phyloP scores from a whole-genome alignment of 1,140 invertebrate species.

The Apocrypta bakeri region DNA sequence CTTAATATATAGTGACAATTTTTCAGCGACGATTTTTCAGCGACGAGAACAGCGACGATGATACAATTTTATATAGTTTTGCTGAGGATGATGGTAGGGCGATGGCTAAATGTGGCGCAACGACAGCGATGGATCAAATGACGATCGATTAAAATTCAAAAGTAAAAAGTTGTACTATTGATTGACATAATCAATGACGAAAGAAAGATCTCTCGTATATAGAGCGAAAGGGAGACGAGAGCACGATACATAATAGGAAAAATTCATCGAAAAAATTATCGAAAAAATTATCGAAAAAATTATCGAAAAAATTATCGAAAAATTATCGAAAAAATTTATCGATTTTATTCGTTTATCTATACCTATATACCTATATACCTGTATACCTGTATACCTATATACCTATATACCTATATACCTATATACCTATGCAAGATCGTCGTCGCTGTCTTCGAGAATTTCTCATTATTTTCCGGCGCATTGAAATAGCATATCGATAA shows the following conservation, averaged over 20 bases:
- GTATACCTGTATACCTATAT: too few species aligned
- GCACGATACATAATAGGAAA: not conserved
- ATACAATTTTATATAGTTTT: slow-evolving; percentile 57
- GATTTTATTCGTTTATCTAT: too few species aligned
- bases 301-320: too few species aligned
- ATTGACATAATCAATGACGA: too few species aligned
- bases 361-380: too few species aligned
- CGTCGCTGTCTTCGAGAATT: slow-evolving; percentile 58
- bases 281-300: too few species aligned
- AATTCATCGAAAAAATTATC: too few species aligned
- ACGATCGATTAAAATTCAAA: slow-evolving; percentile 42
- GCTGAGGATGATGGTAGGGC: slow-evolving; percentile 44
- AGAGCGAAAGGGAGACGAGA: not conserved
- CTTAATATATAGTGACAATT: slow-evolving; percentile 65
- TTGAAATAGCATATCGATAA: slow-evolving; percentile 57
- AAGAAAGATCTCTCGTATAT: slow-evolving; percentile 28
- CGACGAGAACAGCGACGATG: slow-evolving; percentile 59
- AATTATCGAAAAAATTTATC: too few species aligned
- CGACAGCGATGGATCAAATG: slow-evolving; percentile 50
- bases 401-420: too few species aligned
- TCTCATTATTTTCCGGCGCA: slow-evolving; percentile 53
- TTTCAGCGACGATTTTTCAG: too few species aligned
- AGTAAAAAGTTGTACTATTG: slow-evolving; percentile 51
- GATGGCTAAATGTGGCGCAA: slow-evolving; percentile 28
- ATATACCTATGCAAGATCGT: slow-evolving; percentile 40